Evolutionary conservation across 2,113 vertebrate species (phyloP).

Genomic region (Peucedramus taeniatus): DNA sequence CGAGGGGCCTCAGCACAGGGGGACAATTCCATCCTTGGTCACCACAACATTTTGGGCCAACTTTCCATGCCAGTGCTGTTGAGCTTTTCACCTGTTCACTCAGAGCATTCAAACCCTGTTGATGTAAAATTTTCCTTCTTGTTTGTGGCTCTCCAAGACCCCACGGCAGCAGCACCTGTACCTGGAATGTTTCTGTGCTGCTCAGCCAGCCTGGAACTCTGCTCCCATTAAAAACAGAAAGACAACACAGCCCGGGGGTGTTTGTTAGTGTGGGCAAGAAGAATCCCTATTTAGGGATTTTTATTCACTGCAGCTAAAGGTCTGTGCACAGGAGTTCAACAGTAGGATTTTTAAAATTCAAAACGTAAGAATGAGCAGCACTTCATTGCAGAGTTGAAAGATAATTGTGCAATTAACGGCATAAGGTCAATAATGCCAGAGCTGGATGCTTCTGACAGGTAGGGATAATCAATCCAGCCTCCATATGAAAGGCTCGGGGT

Average conservation of each 20-base stretch:
- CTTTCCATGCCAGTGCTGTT: not conserved
- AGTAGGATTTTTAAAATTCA: slow-evolving; percentile 53
- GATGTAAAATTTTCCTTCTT: not conserved
- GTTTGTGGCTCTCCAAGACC: not conserved
- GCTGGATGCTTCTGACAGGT: slow-evolving; percentile 56
- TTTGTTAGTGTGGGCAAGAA: slow-evolving; percentile 18
- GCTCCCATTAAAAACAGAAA: not conserved
- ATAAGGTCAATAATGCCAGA: slow-evolving; percentile 69
- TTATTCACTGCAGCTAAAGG: slow-evolving; percentile 15
- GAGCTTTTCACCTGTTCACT: not conserved
- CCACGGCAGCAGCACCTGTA: not conserved
- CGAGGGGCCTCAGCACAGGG: not conserved
- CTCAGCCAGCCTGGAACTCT: not conserved
- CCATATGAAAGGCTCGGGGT: slow-evolving; percentile 32
- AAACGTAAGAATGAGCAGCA: slow-evolving; percentile 54
- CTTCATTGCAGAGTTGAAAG: slow-evolving; percentile 66
- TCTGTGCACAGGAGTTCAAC: slow-evolving; percentile 3
- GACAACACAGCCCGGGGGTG: not conserved
- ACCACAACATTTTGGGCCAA: not conserved
- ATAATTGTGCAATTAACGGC: slow-evolving; percentile 72
- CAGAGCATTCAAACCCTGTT: not conserved
- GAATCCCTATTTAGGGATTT: too few relatives aligned
- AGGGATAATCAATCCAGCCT: slow-evolving; percentile 63
- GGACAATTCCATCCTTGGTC: not conserved
- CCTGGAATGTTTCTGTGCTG: not conserved